phyloP scores from a whole-genome alignment of 2,113 vertebrate species.

The Trichomycterus rosablanca region DNA sequence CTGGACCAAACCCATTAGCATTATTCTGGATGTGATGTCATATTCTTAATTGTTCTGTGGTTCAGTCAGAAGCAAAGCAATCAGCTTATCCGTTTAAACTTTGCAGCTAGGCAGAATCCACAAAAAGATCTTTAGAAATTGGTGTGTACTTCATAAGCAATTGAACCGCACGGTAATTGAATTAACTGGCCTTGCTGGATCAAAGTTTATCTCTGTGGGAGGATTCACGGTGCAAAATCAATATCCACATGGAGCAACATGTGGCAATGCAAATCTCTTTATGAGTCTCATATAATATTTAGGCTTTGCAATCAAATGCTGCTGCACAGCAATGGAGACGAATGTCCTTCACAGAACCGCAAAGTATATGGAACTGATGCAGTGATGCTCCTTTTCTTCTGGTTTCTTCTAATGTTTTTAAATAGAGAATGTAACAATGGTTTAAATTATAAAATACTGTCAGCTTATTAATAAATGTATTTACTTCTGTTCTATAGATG shows the following conservation, averaged over 20 bases:
- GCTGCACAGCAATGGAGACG: slow-evolving; percentile 7
- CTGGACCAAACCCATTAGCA: slow-evolving; percentile 40
- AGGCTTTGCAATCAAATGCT: slow-evolving; percentile 24
- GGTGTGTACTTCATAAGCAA: slow-evolving; percentile 40
- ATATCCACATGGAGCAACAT: slow-evolving; percentile 41
- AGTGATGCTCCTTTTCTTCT: slow-evolving; percentile 15
- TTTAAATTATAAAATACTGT: too few relatives aligned
- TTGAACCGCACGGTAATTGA: slow-evolving; percentile 42
- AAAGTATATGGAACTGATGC: not conserved
- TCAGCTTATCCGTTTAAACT: slow-evolving; percentile 46
- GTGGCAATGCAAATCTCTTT: slow-evolving; percentile 39
- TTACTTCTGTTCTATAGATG: too few relatives aligned
- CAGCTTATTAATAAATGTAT: too few relatives aligned
- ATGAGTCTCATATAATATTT: slow-evolving; percentile 39
- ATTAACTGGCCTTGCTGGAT: slow-evolving; percentile 45
- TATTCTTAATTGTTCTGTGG: slow-evolving; percentile 49
- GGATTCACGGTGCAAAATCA: slow-evolving; percentile 37
- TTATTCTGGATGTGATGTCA: slow-evolving; percentile 45
- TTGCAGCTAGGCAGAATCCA: slow-evolving; percentile 37
- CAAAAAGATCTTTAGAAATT: slow-evolving; percentile 38
- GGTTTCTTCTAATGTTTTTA: slow-evolving; percentile 6
- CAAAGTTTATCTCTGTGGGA: slow-evolving; percentile 51
- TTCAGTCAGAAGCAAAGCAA: slow-evolving; percentile 43
- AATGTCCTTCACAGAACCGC: not conserved
- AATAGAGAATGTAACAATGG: too few relatives aligned